A percentile compares a stretch with the other conserved stretches of the same genome.
phyloP scores from a whole-genome alignment of 2,888 invertebrate genomes.

The Acanthacorydalis orientalis region DNA sequence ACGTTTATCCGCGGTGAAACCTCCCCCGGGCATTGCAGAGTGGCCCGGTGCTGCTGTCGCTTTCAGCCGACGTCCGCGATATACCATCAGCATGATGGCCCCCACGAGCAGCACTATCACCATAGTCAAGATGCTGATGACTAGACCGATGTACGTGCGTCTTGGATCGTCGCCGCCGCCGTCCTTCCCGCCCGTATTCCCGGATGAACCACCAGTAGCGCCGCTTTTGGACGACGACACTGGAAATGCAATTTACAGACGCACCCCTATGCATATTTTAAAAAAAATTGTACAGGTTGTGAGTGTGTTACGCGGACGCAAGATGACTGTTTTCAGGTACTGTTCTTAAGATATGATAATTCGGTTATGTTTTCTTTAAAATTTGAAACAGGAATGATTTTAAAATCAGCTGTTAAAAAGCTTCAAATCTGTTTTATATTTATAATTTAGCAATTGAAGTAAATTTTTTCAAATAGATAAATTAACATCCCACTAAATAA shows the following conservation, averaged over 20 bases:
- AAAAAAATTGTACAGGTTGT: too few species aligned
- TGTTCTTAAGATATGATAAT: too few species aligned
- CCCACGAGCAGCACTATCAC: conserved; percentile 53
- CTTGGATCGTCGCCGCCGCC: neutral
- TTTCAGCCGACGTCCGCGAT: conserved; percentile 40
- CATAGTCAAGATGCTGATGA: conserved; percentile 53
- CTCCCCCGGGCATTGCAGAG: conserved; percentile 11
- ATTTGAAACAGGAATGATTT: too few species aligned
- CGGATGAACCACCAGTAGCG: conserved; percentile 8
- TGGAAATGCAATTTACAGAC: neutral
- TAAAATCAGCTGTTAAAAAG: too few species aligned
- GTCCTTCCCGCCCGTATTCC: conserved; percentile 5
- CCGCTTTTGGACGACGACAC: conserved; percentile 12
- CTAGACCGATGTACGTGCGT: conserved; percentile 43
- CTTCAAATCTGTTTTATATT: too few species aligned
- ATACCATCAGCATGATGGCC: conserved; percentile 52
- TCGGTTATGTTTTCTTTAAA: too few species aligned
- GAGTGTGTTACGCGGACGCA: too few species aligned
- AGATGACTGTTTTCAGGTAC: neutral
- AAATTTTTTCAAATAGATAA: too few species aligned
- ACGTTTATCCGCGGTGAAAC: conserved; percentile 22
- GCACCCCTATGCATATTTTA: too few species aligned
- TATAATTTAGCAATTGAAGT: too few species aligned
- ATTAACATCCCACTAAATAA: too few species aligned
- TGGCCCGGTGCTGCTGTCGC: conserved; percentile 20